phyloP scores from a whole-genome alignment of 1,140 invertebrate genomes.

The Drosophila miranda region DNA sequence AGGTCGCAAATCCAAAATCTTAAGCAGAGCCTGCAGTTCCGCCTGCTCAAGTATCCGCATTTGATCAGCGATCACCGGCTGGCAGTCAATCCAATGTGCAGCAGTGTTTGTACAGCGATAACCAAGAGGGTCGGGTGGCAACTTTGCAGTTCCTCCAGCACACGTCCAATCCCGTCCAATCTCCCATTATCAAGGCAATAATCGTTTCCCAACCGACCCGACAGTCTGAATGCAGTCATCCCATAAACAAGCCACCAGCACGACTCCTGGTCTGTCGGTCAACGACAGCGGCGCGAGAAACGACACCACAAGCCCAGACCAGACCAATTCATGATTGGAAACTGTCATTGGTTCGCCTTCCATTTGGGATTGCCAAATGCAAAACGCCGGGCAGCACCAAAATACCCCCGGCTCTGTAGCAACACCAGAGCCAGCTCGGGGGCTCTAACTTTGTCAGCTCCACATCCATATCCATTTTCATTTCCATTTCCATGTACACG shows the following conservation, averaged over 20 bases:
- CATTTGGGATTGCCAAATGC: constrained; percentile 55
- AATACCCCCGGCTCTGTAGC: neutral
- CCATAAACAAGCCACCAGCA: constrained; percentile 28
- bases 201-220: constrained; percentile 21
- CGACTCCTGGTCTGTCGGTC: constrained; percentile 6
- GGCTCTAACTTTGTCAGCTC: constrained; percentile 35
- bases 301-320: constrained; percentile 9
- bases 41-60: too few relatives aligned
- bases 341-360: constrained; percentile 35
- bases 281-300: constrained; percentile 8
- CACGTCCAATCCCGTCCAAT: neutral
- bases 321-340: constrained; percentile 36
- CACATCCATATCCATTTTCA: constrained; percentile 24
- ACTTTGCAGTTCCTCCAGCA: too few relatives aligned
- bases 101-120: too few relatives aligned
- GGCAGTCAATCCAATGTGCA: too few relatives aligned
- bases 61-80: too few relatives aligned
- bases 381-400: constrained; percentile 10
- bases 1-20: too few relatives aligned
- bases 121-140: too few relatives aligned
- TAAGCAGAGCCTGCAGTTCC: too few relatives aligned
- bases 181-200: constrained; percentile 33
- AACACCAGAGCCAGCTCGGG: constrained; percentile 12
- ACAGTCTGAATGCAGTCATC: constrained; percentile 28
- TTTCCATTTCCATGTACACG: constrained; percentile 23